Evolutionary conservation across 2,797 vertebrate genomes (phyloP).

Genomic region (Vultur gryphus): DNA sequence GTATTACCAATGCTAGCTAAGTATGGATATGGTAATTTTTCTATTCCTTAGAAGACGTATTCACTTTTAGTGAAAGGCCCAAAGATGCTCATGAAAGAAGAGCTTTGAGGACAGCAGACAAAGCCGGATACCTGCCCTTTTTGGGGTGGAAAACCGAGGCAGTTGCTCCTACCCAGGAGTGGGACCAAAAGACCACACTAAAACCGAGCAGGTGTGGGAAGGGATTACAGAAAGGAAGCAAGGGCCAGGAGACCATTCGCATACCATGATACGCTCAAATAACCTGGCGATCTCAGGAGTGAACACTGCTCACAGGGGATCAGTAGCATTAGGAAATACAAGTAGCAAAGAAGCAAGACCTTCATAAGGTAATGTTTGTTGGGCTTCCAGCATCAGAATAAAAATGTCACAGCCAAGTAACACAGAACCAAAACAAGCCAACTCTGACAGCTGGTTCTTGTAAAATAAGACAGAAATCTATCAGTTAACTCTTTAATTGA

Average conservation of each 20-base stretch:
- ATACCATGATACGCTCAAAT: fast-evolving
- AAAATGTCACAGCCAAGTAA: not conserved
- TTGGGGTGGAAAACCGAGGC: not conserved
- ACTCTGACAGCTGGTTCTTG: not conserved
- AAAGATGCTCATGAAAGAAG: not conserved
- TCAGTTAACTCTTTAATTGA: not conserved
- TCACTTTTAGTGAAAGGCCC: not conserved
- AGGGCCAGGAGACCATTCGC: not conserved
- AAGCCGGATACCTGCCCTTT: not conserved
- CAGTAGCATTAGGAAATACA: not conserved
- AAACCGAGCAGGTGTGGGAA: not conserved
- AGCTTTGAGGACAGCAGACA: not conserved
- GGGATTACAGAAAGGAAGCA: not conserved
- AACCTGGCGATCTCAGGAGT: not conserved
- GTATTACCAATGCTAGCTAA: not conserved
- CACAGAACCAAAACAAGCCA: not conserved
- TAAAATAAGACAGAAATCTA: not conserved
- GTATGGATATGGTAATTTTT: not conserved
- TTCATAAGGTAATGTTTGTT: not conserved
- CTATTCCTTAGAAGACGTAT: not conserved
- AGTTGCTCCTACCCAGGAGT: not conserved
- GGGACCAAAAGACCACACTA: not conserved
- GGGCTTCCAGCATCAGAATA: not conserved
- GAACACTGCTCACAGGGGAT: not conserved
- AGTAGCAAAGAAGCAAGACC: not conserved